Conservation (phyloP, 2,888 invertebrate species). For the Altica lythri region DNA sequence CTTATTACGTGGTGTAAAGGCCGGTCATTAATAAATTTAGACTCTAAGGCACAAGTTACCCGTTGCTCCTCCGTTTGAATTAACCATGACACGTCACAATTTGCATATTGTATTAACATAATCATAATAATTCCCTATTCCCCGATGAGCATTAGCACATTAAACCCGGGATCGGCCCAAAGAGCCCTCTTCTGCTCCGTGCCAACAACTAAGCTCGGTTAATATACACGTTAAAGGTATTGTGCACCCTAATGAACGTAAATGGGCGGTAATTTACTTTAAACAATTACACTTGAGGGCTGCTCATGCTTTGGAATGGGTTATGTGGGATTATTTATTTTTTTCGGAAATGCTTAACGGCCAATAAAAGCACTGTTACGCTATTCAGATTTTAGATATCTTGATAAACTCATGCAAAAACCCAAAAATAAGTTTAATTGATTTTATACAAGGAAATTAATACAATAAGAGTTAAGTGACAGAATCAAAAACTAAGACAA, state of each 20-base stretch:
- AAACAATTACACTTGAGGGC: conserved; percentile 33
- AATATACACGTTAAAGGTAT: conserved; percentile 35
- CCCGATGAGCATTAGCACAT: conserved; percentile 47
- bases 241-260: conserved; percentile 36
- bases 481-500: too few species aligned
- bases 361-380: neutral
- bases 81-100: conserved; percentile 34
- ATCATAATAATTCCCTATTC: conserved; percentile 50
- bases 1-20: too few species aligned
- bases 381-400: conserved; percentile 4
- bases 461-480: too few species aligned
- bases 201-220: conserved; percentile 30
- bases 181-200: conserved; percentile 23
- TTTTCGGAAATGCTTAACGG: conserved; percentile 22
- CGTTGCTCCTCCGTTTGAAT: neutral
- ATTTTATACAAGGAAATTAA: too few species aligned
- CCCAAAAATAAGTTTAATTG: too few species aligned
- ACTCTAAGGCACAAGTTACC: neutral
- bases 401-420: too few species aligned
- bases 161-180: conserved; percentile 33
- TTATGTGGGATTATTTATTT: conserved; percentile 27
- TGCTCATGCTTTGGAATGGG: conserved; percentile 23
- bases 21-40: neutral
- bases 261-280: conserved; percentile 34
- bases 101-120: conserved; percentile 48